Conservation (phyloP, 2,797 vertebrate species). For the Cryptoblepharus egeriae region DNA sequence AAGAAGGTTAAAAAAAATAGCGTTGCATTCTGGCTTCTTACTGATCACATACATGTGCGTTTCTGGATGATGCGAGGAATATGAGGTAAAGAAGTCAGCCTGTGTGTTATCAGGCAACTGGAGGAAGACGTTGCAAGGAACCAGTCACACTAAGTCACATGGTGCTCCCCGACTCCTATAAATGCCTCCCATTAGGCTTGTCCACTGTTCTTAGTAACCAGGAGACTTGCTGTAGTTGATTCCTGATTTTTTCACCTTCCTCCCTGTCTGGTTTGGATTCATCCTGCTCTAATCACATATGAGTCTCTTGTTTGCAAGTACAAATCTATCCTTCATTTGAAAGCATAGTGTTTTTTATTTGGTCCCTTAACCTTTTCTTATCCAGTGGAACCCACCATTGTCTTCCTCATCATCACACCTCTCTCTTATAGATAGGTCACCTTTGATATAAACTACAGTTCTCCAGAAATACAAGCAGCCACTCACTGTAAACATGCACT, state of each 20-base stretch:
- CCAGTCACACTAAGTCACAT: neutral
- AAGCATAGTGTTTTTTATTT: too few relatives aligned
- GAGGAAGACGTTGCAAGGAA: neutral
- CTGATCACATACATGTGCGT: too few relatives aligned
- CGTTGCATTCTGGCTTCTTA: too few relatives aligned
- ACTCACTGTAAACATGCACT: conserved; percentile 68
- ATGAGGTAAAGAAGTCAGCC: neutral
- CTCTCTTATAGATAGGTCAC: neutral
- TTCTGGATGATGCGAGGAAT: neutral
- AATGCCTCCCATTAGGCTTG: neutral
- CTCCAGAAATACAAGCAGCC: neutral
- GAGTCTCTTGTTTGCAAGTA: neutral
- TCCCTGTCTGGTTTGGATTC: neutral
- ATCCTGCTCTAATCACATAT: neutral
- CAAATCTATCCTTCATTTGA: neutral
- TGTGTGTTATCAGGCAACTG: neutral
- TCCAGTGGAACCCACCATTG: neutral
- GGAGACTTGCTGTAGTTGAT: neutral
- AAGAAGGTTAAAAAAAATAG: too few relatives aligned
- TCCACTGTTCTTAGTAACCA: neutral
- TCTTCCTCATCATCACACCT: neutral
- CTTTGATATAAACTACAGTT: neutral
- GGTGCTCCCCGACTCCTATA: neutral
- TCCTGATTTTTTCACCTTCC: neutral
- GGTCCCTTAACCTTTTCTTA: neutral